Base-by-base conservation (phyloP, 2,113 vertebrate genomes). In the Phylloscopus whistleri region DNA sequence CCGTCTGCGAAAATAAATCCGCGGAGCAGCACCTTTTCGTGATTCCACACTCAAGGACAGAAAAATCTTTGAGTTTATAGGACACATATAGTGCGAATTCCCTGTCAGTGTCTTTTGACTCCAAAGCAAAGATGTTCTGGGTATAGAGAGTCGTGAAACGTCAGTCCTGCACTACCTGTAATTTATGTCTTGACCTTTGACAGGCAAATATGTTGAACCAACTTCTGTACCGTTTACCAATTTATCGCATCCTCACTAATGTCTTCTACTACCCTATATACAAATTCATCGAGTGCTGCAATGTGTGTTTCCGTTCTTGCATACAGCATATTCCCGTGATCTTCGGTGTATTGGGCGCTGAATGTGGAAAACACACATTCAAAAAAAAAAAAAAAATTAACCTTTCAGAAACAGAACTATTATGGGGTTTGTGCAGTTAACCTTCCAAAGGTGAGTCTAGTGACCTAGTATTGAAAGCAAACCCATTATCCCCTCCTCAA, bases 1-100 rank as follows among this genome's bases (percentile, higher is more conserved):
- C 39, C 18, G 4, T 3, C 10, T 15, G 18, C 13, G 22, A 8
- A 17, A 16, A 63, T 26, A 23, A 28, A 11, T 21, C 19, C 7
- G 35, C 4, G 7, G 11, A 2, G 0, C 37, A 10, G 24, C 21
- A 1, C 7, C 6, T 28, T 52, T 52, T 13, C 15, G 10, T 51
- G 35, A 4, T 49, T 37, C 17, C 48, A 0, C n/a, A 2, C 2
- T 9, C 31, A 1, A 2, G 10, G 17, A 13, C 16, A 4, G 53
- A 41, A 64, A 44, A 44, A 19, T 10, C 27, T n/a, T n/a, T 20
- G 59, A 1, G 14, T 19, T 26, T 6, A 0, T 23, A 8, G 16
- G n/a, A 11, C 0, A 0, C 10, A 0, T 26, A 17, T 8, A 20
- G 20, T 4, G 6, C 0, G 5, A 27, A 11, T n/a, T 33, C 13